Percentiles rank a stretch among this genome's conserved stretches.
Conservation (phyloP, 2,113 vertebrate species). For the Ctenomys sociabilis region DNA sequence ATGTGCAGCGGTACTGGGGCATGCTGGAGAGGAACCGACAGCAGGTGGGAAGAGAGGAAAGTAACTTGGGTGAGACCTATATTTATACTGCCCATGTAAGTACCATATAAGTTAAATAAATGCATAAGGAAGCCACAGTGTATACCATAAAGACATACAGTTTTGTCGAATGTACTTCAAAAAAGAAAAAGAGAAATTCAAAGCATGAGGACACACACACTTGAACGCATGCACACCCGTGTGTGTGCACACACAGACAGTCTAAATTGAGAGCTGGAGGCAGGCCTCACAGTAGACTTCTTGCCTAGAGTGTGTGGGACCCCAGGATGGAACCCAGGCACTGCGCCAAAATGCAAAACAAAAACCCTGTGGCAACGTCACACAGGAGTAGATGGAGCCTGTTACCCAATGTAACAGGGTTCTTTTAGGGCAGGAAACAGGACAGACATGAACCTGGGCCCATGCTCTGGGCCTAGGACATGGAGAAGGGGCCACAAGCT, state of each 20-base stretch:
- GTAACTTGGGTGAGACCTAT: not conserved
- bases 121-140: not conserved
- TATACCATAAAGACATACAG: not conserved
- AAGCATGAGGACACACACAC: not conserved
- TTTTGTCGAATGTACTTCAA: not conserved
- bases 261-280: not conserved
- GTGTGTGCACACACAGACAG: not conserved
- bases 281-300: not conserved
- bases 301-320: not conserved
- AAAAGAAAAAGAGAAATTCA: not conserved
- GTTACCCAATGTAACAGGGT: not conserved
- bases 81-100: not conserved
- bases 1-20: not conserved
- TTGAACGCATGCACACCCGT: not conserved
- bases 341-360: not conserved
- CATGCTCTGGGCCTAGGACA: fast-evolving
- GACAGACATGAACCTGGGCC: not conserved
- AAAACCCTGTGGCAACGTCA: not conserved
- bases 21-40: not conserved
- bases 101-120: not conserved
- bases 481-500: not conserved
- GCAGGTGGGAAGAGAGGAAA: not conserved
- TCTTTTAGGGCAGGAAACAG: not conserved
- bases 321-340: not conserved
- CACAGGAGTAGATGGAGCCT: not conserved